These are phyloP conservation scores for Charadrius vociferus DNA, from an alignment of 2,113 vertebrate genomes.

Conservation along the genomic window DNA sequence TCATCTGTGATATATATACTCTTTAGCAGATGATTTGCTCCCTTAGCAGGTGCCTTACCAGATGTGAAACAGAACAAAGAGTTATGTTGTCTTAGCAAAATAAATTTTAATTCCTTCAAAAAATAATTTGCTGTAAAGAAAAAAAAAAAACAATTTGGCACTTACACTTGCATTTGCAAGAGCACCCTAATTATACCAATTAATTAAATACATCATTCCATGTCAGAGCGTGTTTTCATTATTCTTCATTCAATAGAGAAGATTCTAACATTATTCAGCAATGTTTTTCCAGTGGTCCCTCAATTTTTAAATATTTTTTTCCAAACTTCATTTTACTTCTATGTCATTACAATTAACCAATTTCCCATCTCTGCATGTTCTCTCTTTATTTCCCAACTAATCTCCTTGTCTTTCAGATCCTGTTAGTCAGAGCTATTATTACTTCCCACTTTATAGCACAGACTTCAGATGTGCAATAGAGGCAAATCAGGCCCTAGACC, in stretches of 20 bases:
- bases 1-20: background rate
- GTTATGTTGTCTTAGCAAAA: background rate
- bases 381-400: slow-evolving; percentile 4
- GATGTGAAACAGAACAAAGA: background rate
- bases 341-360: background rate
- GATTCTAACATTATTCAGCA: background rate
- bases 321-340: background rate
- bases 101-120: background rate
- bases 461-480: background rate
- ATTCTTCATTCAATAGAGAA: background rate
- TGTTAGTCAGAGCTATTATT: slow-evolving; percentile 11
- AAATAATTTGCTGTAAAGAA: background rate
- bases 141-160: background rate
- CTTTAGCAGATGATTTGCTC: background rate
- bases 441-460: background rate
- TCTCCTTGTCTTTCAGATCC: slow-evolving; percentile 10
- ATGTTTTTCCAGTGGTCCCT: background rate
- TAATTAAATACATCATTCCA: background rate
- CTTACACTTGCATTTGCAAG: background rate
- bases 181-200: background rate
- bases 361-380: background rate
- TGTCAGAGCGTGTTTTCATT: background rate
- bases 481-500: background rate
- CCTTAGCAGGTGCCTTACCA: background rate
- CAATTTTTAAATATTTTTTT: background rate